Conservation (phyloP, 2,797 vertebrate genomes). For the Hephaestus fuliginosus region DNA sequence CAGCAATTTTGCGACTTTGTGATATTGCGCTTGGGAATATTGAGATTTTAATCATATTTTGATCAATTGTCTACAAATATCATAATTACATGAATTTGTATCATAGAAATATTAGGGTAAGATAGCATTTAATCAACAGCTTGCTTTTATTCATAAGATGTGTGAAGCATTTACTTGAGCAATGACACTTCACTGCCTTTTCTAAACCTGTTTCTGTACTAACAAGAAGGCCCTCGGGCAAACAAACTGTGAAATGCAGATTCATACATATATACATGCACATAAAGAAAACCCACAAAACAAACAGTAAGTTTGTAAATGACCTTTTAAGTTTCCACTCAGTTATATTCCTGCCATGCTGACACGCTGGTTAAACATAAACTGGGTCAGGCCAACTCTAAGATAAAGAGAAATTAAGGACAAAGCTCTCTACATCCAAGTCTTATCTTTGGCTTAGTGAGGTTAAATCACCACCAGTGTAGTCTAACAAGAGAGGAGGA, state of each 20-base stretch:
- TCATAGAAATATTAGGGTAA: no score
- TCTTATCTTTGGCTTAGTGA: neutral
- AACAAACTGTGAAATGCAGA: neutral
- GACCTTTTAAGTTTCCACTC: constrained; percentile 15
- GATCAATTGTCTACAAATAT: no score
- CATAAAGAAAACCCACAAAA: constrained; percentile 7
- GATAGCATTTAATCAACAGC: no score
- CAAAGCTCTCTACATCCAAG: neutral
- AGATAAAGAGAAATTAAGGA: neutral
- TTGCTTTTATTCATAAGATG: neutral
- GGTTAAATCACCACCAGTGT: constrained; percentile 14
- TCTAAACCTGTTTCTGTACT: neutral
- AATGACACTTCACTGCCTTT: neutral
- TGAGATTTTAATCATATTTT: no score
- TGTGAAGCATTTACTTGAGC: neutral
- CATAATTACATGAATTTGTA: no score
- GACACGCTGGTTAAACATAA: constrained; percentile 44
- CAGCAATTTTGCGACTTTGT: no score
- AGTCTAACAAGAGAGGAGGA: neutral
- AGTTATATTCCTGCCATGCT: constrained; percentile 14
- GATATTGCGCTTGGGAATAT: no score
- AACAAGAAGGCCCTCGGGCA: neutral
- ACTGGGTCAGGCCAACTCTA: constrained; percentile 8
- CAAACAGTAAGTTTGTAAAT: constrained; percentile 6
- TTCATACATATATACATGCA: neutral